Evolutionary conservation across 2,113 vertebrate species (phyloP), one percentile per base, ranked within the genome.

Genomic region (Scopus umbretta): DNA sequence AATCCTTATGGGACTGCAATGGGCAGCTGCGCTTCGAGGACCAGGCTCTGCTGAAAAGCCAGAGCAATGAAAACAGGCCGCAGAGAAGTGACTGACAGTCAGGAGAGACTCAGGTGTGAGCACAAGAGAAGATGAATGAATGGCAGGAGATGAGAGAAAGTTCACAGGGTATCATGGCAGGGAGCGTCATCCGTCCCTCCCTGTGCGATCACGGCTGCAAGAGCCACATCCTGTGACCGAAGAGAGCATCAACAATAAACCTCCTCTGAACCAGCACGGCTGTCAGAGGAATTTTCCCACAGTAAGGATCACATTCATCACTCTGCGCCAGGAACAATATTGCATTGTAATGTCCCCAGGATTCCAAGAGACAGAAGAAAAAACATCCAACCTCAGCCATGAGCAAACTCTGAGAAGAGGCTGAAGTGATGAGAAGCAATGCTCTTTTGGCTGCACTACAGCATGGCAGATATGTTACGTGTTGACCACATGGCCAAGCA

Each of bases 261-360:
- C 49, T 70, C 59, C 50, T 67, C 56, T 7, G 3, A 84, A 75
- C 38, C 66, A 82, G 81, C 43, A 32, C 0, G 7, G 53, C 80
- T 53, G 58, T 73, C 49, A 7, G 49, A 88, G 88, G 81, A 96
- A 86, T 86, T 92, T 97, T 92, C 94, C 90, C 94, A 96, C 80
- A 92, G 78, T 16, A 84, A 80, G 76, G 49, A 86, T 82, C 86
- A 88, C 81, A 80, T 72, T 93, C 91, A 73, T 14, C 0, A 4
- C 42, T 62, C 66, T 3, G 13, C 22, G 92, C 80, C 95, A 92
- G 85, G 71, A 94, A 88, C 62, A 89, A 92, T 91, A 92, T 36
- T 90, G 88, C 67, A 84, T 13, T 84, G 52, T 78, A 81, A 73
- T 0, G 0, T 87, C 81, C 53, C 73, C 14, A 16, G 50, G 80